Evolutionary conservation across 2,888 invertebrate genomes (phyloP).

Genomic region (Noctua janthe): DNA sequence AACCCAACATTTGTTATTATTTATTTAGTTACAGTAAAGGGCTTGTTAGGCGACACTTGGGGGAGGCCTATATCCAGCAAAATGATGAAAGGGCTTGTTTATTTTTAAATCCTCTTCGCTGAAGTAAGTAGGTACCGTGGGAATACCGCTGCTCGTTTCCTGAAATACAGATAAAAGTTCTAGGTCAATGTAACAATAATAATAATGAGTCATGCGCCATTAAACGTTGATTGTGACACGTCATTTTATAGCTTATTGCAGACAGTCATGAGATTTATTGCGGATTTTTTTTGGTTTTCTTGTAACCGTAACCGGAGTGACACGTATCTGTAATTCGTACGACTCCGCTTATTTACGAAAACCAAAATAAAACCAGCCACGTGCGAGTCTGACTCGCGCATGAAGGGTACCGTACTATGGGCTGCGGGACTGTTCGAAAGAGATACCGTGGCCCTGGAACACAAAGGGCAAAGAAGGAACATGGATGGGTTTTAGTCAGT

Average conservation of each 20-base stretch:
- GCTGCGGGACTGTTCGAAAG: too few relatives aligned
- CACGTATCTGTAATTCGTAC: background rate
- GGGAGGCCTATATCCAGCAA: too few relatives aligned
- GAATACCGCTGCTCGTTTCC: slow-evolving; percentile 25
- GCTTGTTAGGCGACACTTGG: background rate
- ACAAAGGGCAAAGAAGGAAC: too few relatives aligned
- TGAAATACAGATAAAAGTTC: slow-evolving; percentile 35
- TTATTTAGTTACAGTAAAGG: background rate
- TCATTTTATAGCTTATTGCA: background rate
- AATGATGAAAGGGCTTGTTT: background rate
- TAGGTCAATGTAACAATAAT: slow-evolving; percentile 42
- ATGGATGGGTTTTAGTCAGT: too few relatives aligned
- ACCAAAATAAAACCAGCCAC: too few relatives aligned
- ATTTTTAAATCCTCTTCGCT: background rate
- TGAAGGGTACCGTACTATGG: too few relatives aligned
- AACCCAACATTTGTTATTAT: too few relatives aligned
- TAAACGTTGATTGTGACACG: slow-evolving; percentile 12
- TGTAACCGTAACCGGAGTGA: background rate
- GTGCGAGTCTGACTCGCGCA: too few relatives aligned
- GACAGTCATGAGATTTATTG: background rate
- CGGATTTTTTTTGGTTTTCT: background rate
- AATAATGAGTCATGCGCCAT: slow-evolving; percentile 26
- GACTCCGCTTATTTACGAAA: too few relatives aligned
- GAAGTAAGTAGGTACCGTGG: slow-evolving; percentile 4
- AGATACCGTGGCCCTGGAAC: too few relatives aligned